Conservation (phyloP, 2,888 invertebrate species). For the Tanytarsus gracilentus region DNA sequence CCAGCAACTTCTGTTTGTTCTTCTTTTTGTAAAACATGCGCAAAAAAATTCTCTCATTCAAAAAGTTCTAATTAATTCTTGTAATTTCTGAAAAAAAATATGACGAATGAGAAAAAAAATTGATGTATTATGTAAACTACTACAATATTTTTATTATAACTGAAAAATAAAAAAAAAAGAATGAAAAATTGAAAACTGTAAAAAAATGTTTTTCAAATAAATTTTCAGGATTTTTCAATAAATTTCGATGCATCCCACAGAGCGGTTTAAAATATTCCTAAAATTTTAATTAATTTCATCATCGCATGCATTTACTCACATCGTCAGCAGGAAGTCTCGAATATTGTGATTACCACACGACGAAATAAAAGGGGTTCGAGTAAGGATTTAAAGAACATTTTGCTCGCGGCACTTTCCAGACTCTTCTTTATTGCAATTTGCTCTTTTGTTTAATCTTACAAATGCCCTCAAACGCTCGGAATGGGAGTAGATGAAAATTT, state of each 20-base stretch:
- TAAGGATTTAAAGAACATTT: neutral
- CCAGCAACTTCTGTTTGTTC: neutral
- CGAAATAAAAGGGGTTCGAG: neutral
- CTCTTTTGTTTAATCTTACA: neutral
- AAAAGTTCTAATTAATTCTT: conserved; percentile 4
- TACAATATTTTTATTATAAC: conserved; percentile 28
- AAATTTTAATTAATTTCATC: no score
- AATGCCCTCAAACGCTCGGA: conserved; percentile 3
- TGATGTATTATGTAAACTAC: conserved; percentile 26
- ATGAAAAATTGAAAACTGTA: conserved; percentile 12
- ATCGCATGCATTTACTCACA: no score
- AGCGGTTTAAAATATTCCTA: no score
- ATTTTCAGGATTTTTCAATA: neutral
- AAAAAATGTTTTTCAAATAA: neutral
- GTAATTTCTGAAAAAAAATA: neutral
- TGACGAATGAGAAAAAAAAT: conserved; percentile 7
- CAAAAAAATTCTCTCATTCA: neutral
- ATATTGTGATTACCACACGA: no score
- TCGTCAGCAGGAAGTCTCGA: neutral
- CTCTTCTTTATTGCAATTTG: conserved; percentile 1
- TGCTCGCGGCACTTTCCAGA: neutral
- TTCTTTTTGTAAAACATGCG: conserved; percentile 7
- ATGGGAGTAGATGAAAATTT: conserved; percentile 9
- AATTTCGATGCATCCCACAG: conserved; percentile 3
- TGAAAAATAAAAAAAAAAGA: conserved; percentile 8